A percentile compares a stretch with the other conserved stretches of the same genome.
Conservation (phyloP, 2,888 invertebrate genomes). For the Apamea monoglypha region DNA sequence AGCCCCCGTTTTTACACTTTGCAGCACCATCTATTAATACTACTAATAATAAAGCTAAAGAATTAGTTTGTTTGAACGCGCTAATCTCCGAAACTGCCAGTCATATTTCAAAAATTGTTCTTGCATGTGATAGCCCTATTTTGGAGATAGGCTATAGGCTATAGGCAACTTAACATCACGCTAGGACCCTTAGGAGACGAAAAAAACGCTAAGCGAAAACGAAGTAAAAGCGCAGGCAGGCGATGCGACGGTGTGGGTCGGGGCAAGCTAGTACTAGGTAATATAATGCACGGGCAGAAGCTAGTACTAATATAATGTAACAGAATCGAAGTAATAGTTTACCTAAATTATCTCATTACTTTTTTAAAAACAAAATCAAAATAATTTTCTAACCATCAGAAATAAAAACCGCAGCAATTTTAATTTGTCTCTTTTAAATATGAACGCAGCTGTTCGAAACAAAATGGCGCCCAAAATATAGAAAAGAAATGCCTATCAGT, state of each 20-base stretch:
- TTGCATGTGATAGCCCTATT: background rate
- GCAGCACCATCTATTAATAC: background rate
- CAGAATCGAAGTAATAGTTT: background rate
- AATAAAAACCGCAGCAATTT: constrained; percentile 19
- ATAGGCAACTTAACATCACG: background rate
- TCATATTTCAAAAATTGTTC: background rate
- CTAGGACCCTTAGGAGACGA: background rate
- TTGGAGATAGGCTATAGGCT: background rate
- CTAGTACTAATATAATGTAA: background rate
- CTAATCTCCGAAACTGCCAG: background rate
- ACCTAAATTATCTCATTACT: background rate
- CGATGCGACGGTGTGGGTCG: background rate
- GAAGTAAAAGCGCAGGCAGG: background rate
- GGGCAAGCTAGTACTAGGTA: no score
- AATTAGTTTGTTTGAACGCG: background rate
- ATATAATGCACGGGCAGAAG: no score
- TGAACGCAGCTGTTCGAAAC: constrained; percentile 57
- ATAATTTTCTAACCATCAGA: constrained; percentile 2
- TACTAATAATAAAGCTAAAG: background rate
- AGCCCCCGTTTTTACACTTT: no score
- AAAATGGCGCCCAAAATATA: constrained; percentile 53
- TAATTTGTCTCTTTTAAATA: constrained; percentile 45
- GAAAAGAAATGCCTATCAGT: constrained; percentile 46
- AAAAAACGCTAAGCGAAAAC: background rate
- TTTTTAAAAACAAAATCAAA: background rate